Evolutionary conservation across 2,888 invertebrate genomes (phyloP), one percentile per base, ranked within the genome.

Genomic region (Osmoderma eremita): DNA sequence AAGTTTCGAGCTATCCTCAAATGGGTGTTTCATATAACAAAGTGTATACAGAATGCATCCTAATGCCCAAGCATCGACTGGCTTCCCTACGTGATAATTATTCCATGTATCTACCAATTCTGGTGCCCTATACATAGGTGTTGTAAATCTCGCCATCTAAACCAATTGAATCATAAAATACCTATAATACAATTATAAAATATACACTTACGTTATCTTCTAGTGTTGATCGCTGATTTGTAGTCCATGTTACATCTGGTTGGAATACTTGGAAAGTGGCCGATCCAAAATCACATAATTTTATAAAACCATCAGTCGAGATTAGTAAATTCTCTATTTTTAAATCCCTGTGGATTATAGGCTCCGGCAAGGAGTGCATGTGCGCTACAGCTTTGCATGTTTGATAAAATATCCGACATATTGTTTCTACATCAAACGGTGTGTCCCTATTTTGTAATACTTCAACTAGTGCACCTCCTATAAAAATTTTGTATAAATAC

Each of bases 21-120:
- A 99, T 0, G 99, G 99, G 84, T 99, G 99, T 75, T 91, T 91
- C 84, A 94, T 91, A 79, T 91, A 98, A 81, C 97, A 96, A 15
- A 99, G 83, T 51, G 92, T 90, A 81, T 94, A 98, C 12, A 98
- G 84, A 71, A 99, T 89, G 82, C 99, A 99, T 5, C 99, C 99
- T 12, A 99, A 84, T 0, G 98, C 98, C 99, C 99, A 99, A 39
- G 97, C 87, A 83, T 99, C 99, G 1, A 92, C 90, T 48, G 93
- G 90, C 72, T 93, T 88, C 65, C 96, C 96, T 73, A 99, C 96
- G 70, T 91, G 92, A 79, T 92, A 91, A 81, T 99, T 97, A 78
- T 92, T 95, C 93, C 98, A 99, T 3, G 97, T 94, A 80, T 98
- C 98, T 71, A 98, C 86, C 91, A 98, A 97, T 86, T 99, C 99